Evolutionary conservation across 2,797 vertebrate species (phyloP).

Genomic region (Myiothlypis chrysogaster): DNA sequence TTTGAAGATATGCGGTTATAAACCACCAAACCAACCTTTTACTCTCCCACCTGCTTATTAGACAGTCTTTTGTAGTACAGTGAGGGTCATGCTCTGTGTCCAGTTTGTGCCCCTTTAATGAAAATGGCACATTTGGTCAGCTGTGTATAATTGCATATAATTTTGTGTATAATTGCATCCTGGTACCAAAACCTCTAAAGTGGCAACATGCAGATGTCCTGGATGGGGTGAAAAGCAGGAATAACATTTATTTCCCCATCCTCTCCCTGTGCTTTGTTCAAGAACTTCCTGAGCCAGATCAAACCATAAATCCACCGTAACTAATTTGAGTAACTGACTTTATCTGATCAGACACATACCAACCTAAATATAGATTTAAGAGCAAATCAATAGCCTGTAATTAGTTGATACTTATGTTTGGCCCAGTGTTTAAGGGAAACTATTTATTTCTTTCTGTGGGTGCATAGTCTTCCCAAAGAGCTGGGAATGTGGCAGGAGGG

Average conservation of each 20-base stretch:
- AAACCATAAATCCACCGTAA: neutral
- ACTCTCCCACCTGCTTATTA: neutral
- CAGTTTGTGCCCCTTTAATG: neutral
- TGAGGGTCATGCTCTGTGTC: neutral
- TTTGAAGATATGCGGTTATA: neutral
- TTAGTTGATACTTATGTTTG: neutral
- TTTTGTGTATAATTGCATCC: neutral
- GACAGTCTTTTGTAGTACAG: neutral
- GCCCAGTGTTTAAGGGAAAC: neutral
- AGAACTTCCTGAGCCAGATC: neutral
- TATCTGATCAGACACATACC: neutral
- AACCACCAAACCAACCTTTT: neutral
- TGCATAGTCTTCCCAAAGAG: neutral
- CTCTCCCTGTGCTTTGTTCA: neutral
- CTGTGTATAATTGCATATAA: neutral
- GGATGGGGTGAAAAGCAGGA: neutral
- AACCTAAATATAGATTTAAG: neutral
- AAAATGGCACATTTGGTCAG: neutral
- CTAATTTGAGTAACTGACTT: neutral
- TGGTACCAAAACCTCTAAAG: neutral
- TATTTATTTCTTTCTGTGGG: neutral
- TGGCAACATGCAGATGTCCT: neutral
- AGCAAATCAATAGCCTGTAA: neutral
- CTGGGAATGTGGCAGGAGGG: neutral
- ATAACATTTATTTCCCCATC: rapidly evolving